Percentiles rank a stretch among this genome's conserved stretches.
phyloP scores from a whole-genome alignment of 1,140 invertebrate genomes.

The Conopomorpha cramerella region DNA sequence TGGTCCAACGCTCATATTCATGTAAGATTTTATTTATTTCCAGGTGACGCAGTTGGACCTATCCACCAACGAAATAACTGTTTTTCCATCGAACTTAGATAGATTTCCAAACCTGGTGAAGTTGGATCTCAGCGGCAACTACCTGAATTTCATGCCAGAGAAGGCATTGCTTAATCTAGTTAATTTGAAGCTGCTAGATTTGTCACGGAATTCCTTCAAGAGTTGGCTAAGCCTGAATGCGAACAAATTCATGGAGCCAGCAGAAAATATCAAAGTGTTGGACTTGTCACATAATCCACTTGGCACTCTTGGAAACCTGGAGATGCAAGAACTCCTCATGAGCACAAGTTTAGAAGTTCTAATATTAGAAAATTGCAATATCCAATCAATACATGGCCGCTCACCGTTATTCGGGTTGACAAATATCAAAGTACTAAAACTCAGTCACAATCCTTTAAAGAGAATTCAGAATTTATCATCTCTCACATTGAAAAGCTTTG shows the following conservation, averaged over 20 bases:
- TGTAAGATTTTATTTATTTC: constrained; percentile 27
- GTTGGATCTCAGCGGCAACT: constrained; percentile 63
- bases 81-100: constrained; percentile 42
- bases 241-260: constrained; percentile 38
- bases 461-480: constrained; percentile 55
- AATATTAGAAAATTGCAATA: constrained; percentile 58
- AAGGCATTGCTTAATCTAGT: constrained; percentile 53
- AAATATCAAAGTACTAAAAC: constrained; percentile 53
- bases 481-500: constrained; percentile 53
- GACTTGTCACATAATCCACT: constrained; percentile 59
- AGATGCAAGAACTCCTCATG: constrained; percentile 48
- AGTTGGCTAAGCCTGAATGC: constrained; percentile 61
- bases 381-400: constrained; percentile 52
- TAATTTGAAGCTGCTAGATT: constrained; percentile 53
- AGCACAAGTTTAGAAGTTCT: constrained; percentile 55
- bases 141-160: constrained; percentile 37
- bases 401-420: constrained; percentile 55
- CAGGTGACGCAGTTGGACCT: constrained; percentile 58
- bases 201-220: constrained; percentile 59
- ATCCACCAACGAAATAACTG: constrained; percentile 66
- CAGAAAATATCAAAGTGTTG: constrained; percentile 49
- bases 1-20: no score
- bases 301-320: constrained; percentile 43
- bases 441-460: constrained; percentile 58
- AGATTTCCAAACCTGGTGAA: constrained; percentile 47